phyloP scores from a whole-genome alignment of 2,888 invertebrate genomes.

The Andrena minutula region DNA sequence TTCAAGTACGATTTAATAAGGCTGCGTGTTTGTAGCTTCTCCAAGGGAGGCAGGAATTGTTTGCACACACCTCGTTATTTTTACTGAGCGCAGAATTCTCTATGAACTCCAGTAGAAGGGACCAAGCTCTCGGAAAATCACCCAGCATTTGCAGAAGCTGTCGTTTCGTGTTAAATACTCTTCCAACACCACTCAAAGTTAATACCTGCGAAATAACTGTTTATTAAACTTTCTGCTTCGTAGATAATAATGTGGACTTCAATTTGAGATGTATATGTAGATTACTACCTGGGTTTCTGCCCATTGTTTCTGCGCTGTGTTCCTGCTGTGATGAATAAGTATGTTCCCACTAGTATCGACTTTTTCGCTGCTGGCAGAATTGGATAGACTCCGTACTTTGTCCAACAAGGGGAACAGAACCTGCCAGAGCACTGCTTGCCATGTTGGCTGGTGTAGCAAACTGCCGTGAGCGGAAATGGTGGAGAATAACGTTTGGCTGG shows the following conservation, averaged over 20 bases:
- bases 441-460: constrained; percentile 94
- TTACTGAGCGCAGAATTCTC: constrained; percentile 96
- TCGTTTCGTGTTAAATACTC: constrained; percentile 96
- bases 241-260: neutral
- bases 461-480: constrained; percentile 98
- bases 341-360: constrained; percentile 97
- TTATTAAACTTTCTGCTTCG: neutral
- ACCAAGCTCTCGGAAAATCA: constrained; percentile 98
- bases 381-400: constrained; percentile 92
- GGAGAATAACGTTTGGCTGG: constrained; percentile 98
- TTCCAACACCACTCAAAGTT: constrained; percentile 95
- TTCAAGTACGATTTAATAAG: constrained; percentile 10
- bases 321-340: constrained; percentile 98
- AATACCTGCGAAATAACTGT: constrained; percentile 87
- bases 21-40: neutral
- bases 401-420: constrained; percentile 98
- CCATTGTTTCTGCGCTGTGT: constrained; percentile 99
- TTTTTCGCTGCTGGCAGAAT: constrained; percentile 91
- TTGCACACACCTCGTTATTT: constrained; percentile 93
- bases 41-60: neutral
- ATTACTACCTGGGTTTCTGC: constrained; percentile 95
- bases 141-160: constrained; percentile 93
- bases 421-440: constrained; percentile 98
- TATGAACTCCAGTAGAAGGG: constrained; percentile 96
- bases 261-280: neutral